Base-by-base conservation (phyloP, 2,113 vertebrate species). In the Prinia subflava region DNA sequence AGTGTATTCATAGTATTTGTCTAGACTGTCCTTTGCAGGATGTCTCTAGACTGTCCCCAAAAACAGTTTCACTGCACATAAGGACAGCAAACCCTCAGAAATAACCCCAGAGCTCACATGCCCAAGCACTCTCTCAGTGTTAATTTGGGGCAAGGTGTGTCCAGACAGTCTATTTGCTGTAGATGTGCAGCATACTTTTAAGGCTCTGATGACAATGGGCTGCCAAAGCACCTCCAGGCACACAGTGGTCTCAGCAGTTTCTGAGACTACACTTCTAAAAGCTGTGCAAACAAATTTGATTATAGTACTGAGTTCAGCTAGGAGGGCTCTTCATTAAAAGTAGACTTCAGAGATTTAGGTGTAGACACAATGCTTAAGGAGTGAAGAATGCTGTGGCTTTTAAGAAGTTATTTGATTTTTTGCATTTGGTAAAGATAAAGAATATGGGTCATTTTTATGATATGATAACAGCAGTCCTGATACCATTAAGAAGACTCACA, bases 101-200 rank as follows among this genome's bases (percentile, higher is more conserved):
- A 27, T 27, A 60, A 49, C 68, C n/a, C 27, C 18, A 63, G 42
- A 87, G 55, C 4, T 6, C 24, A 20, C 0, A 1, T 67, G 23
- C 33, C 42, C 39, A 21, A 30, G 10, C 28, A 25, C n/a, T 46
- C 6, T 62, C 2, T 4, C 0, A 1, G 11, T 39, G 31, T 42
- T 59, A 37, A 11, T 20, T 14, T 11, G 15, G 31, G 42, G 14
- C 62, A 83, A 53, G 28, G 16, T 65, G n/a, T 77, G 47, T 30
- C 37, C 46, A 44, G 56, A 13, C 0, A 14, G 30, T 15, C 44
- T 60, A 0, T 74, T 46, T 67, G 28, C 15, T 56, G 47, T 12
- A 13, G 16, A 20, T 21, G 27, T 15, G 16, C 42, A 59, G 13
- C 12, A 13, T 4, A 0, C 20, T 50, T 24, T 22, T 19, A 68